Percentiles rank a stretch among this genome's conserved stretches.
phyloP scores from a whole-genome alignment of 2,113 vertebrate species.

The Ranitomeya imitator region DNA sequence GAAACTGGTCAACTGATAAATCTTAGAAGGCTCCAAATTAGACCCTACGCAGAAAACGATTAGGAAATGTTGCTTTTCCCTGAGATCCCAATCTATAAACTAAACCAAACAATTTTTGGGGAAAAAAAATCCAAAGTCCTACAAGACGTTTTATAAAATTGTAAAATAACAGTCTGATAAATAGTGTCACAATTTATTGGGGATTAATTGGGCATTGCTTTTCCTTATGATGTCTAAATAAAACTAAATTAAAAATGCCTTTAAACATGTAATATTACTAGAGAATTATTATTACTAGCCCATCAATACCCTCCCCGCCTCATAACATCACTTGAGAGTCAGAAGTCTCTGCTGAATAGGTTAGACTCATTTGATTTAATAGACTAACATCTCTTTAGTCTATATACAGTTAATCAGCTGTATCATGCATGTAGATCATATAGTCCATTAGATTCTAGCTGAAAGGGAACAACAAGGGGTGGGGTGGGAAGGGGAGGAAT shows the following conservation, averaged over 20 bases:
- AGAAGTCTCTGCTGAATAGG: neutral
- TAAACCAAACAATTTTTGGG: neutral
- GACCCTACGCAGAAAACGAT: too few species aligned
- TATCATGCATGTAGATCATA: conserved; percentile 64
- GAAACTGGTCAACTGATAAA: too few species aligned
- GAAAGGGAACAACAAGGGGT: conserved; percentile 67
- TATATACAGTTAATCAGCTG: conserved; percentile 64
- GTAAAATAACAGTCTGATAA: too few species aligned
- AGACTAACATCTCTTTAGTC: conserved; percentile 60
- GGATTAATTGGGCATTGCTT: neutral
- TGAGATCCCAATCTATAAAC: neutral
- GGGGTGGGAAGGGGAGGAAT: conserved; percentile 63
- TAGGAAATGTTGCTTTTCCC: neutral
- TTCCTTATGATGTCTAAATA: neutral
- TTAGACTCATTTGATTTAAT: conserved; percentile 45
- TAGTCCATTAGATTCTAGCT: conserved; percentile 67
- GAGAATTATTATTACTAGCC: neutral
- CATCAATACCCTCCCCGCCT: neutral
- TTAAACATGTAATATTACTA: neutral
- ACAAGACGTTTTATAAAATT: neutral
- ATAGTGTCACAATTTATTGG: too few species aligned
- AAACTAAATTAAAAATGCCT: neutral
- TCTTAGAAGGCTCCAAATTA: too few species aligned
- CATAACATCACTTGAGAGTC: neutral
- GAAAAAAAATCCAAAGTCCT: too few species aligned